Percentiles rank a stretch among this genome's conserved stretches.
Evolutionary conservation across 1,140 invertebrate species (phyloP).

Genomic region (Drosophila subpulchrella): DNA sequence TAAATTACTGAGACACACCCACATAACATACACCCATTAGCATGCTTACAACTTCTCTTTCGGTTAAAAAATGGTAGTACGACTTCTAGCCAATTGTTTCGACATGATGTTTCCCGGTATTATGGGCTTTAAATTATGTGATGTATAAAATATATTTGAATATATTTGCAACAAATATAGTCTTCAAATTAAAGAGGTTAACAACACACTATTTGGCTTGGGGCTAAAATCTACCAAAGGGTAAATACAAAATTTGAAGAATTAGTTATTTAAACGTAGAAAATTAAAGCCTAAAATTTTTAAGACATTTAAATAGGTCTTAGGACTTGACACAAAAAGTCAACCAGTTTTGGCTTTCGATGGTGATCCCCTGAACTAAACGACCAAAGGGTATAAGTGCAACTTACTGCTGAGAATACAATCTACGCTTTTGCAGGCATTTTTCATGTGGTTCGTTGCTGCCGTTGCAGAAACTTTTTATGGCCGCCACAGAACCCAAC

Average conservation of each 20-base stretch:
- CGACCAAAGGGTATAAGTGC: conserved; percentile 1
- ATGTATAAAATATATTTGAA: no score
- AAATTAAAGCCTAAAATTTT: no score
- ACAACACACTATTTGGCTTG: no score
- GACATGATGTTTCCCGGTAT: neutral
- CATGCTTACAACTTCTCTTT: conserved; percentile 6
- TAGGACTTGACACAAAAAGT: neutral
- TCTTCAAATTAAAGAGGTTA: no score
- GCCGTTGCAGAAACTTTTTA: conserved; percentile 63
- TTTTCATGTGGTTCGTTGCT: conserved; percentile 61
- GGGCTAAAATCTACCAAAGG: no score
- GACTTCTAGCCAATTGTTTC: neutral
- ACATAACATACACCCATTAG: conserved; percentile 6
- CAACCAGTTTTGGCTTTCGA: neutral
- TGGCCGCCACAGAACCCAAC: conserved; percentile 60
- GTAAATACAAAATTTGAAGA: no score
- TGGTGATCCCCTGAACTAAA: neutral
- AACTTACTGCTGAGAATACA: conserved; percentile 61
- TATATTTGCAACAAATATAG: no score
- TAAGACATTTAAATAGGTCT: no score
- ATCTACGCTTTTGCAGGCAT: conserved; percentile 70
- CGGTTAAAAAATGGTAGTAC: neutral
- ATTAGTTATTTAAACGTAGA: no score
- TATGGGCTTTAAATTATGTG: no score
- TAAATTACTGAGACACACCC: conserved; percentile 62